Evolutionary conservation across 2,113 vertebrate genomes (phyloP), one percentile per base, ranked within the genome.

Genomic region (Vanacampus margaritifer): DNA sequence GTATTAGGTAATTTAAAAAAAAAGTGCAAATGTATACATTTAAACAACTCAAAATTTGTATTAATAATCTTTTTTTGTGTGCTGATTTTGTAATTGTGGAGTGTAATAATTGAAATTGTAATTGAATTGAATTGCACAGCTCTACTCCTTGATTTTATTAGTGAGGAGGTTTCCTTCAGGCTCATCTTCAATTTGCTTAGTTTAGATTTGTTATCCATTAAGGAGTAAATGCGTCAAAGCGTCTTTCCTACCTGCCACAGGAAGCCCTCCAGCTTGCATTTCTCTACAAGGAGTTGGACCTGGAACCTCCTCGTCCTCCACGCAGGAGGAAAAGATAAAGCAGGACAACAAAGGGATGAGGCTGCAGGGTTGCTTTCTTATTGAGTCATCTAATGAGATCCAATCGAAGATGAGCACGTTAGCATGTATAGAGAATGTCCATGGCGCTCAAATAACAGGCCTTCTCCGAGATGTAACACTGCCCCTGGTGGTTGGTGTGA

Each of bases 381-480:
- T 48, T 50, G 41, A 35, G 1, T 19, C 9, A 63, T 17, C 0
- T 12, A 6, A 62, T n/a, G 36, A 35, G 56, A 35, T 35, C 14
- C 28, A 35, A 35, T 57, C 6, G 9, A 54, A 54, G 53, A 54
- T 26, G 0, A 24, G 71, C 39, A 84, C 66, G 19, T 89, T 87
- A 95, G 76, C 89, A 93, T 64, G 56, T 71, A 0, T 95, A 93
- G 35, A 99, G 88, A 65, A 99, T 86, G 84, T 90, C 79, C 0
- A 99, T 16, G 12, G 26, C 80, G 2, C 81, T 88, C 48, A 95
- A 84, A 67, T 97, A 99, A 82, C 97, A 99, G 36, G 95, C 95
- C 72, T 91, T 95, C 79, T 92, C 93, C 54, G 96, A 93, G 68
- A 98, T 68, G 57, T 92, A 98, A 78, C 97, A 99, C 23, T 87